A percentile compares a stretch with the other conserved stretches of the same genome.
These are phyloP conservation scores for Proteles cristata DNA, from an alignment of 2,113 vertebrate genomes.

Conservation along the genomic window DNA sequence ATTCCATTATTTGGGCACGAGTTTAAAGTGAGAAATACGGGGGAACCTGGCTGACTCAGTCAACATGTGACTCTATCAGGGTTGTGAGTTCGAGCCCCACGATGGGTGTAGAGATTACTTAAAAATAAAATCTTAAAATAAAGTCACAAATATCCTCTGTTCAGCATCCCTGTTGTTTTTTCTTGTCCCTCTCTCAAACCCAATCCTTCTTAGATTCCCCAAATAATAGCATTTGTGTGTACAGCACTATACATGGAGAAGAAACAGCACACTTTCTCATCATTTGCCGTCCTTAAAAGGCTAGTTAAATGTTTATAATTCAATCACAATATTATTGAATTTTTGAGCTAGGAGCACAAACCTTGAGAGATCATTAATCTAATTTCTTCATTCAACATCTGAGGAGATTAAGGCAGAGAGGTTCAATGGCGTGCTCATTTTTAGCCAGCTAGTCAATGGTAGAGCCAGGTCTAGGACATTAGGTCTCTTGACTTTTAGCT, in stretches of 20 bases:
- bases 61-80: too few relatives aligned
- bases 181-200: neutral
- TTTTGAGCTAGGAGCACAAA: constrained; percentile 26
- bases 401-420: constrained; percentile 24
- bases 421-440: neutral
- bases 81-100: too few relatives aligned
- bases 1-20: neutral
- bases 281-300: neutral
- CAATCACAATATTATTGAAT: constrained; percentile 26
- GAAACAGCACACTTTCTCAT: neutral
- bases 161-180: neutral
- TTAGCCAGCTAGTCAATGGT: neutral
- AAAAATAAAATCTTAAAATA: neutral
- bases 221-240: neutral
- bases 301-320: constrained; percentile 29
- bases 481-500: neutral
- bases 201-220: neutral
- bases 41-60: too few relatives aligned
- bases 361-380: neutral
- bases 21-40: constrained; percentile 8
- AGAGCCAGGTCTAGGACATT: neutral
- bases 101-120: too few relatives aligned
- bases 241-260: neutral
- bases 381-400: constrained; percentile 33
- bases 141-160: neutral